These are phyloP conservation scores for Cloeon dipterum DNA, from an alignment of 2,888 invertebrate species.

Conservation along the genomic window DNA sequence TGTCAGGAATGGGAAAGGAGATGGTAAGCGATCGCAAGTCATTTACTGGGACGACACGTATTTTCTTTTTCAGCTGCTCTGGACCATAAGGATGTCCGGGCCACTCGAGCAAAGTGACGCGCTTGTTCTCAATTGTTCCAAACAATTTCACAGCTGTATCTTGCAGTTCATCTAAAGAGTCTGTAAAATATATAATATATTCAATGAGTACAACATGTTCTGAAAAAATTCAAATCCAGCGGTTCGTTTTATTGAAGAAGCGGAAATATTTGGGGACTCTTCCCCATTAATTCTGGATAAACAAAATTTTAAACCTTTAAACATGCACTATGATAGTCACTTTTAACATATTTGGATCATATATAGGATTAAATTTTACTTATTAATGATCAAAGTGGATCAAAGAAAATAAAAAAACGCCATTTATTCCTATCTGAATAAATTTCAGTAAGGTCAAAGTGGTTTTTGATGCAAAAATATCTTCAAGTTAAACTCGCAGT, in stretches of 20 bases:
- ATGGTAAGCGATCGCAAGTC: slow-evolving; percentile 67
- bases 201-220: too few species aligned
- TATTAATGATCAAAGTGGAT: too few species aligned
- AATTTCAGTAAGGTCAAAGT: too few species aligned
- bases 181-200: slow-evolving; percentile 26
- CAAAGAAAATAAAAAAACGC: too few species aligned
- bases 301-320: slow-evolving; percentile 3
- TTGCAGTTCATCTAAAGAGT: slow-evolving; percentile 71
- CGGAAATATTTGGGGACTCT: slow-evolving; percentile 2
- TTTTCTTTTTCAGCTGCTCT: slow-evolving; percentile 42
- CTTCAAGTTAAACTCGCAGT: too few species aligned
- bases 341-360: too few species aligned
- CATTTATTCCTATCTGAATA: too few species aligned
- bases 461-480: too few species aligned
- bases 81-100: slow-evolving; percentile 58
- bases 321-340: too few species aligned
- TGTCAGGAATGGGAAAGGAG: slow-evolving; percentile 76
- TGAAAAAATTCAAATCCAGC: too few species aligned
- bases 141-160: slow-evolving; percentile 56
- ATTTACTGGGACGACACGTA: slow-evolving; percentile 70
- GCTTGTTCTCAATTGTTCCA: slow-evolving; percentile 49
- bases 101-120: slow-evolving; percentile 51
- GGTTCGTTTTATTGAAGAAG: too few species aligned
- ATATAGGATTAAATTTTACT: too few species aligned
- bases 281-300: slow-evolving; percentile 3